A percentile compares a stretch with the other conserved stretches of the same genome.
These are phyloP conservation scores for Anas platyrhynchos DNA, from an alignment of 2,113 vertebrate species.

Conservation along the genomic window DNA sequence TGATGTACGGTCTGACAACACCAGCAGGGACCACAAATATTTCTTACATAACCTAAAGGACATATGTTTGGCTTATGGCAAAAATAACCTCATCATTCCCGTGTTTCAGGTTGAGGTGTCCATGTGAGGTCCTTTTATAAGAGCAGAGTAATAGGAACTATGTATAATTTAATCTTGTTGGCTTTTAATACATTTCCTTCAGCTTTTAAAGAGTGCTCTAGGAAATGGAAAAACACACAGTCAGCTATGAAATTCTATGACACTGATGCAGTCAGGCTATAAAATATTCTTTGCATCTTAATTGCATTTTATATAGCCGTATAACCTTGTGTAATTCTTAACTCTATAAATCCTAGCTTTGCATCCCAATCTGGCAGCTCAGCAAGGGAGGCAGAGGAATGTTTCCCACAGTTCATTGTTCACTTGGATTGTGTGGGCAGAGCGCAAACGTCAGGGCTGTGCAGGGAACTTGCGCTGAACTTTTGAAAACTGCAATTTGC, in stretches of 20 bases:
- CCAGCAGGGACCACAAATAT: conserved; percentile 45
- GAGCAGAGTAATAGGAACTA: conserved; percentile 51
- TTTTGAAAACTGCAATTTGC: conserved; percentile 28
- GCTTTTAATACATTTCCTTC: conserved; percentile 61
- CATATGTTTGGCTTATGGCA: conserved; percentile 62
- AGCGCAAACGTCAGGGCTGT: background rate
- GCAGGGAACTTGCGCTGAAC: conserved; percentile 39
- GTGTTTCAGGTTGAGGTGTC: conserved; percentile 47
- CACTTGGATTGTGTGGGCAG: background rate
- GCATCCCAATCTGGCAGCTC: conserved; percentile 27
- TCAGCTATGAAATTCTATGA: conserved; percentile 64
- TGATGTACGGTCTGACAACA: conserved; percentile 68
- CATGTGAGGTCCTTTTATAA: conserved; percentile 60
- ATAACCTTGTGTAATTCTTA: conserved; percentile 61
- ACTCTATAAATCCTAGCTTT: conserved; percentile 54
- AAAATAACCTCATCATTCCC: conserved; percentile 35
- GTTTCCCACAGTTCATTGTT: conserved; percentile 61
- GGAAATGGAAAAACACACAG: conserved; percentile 61
- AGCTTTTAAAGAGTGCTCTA: conserved; percentile 65
- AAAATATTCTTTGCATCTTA: conserved; percentile 48
- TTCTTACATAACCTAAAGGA: conserved; percentile 67
- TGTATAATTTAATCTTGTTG: conserved; percentile 45
- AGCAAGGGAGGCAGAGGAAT: background rate
- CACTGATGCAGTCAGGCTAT: conserved; percentile 33
- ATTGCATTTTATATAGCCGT: conserved; percentile 63